Conservation (phyloP, 2,113 vertebrate species). For the Cochlearius cochlearius region DNA sequence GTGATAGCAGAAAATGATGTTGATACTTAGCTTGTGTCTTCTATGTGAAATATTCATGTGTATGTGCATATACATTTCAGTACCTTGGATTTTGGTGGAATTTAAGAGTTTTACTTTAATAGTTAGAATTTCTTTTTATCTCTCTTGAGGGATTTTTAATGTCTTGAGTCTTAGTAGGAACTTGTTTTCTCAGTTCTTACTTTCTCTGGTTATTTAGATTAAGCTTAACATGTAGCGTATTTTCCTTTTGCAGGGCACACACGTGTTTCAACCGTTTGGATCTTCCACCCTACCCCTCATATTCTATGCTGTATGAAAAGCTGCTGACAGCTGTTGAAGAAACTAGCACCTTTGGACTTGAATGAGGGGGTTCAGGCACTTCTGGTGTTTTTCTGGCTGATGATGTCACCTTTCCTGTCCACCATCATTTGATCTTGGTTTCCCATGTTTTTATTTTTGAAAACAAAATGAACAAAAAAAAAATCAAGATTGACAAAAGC, state of each 20-base stretch:
- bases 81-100: not conserved
- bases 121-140: not conserved
- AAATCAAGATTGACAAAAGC: slow-evolving; percentile 71
- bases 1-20: not conserved
- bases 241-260: slow-evolving; percentile 84
- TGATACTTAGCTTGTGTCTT: not conserved
- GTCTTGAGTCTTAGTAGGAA: not conserved
- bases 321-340: slow-evolving; percentile 96
- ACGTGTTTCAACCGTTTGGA: slow-evolving; percentile 98
- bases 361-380: slow-evolving; percentile 77
- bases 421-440: slow-evolving; percentile 73
- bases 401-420: slow-evolving; percentile 65
- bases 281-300: slow-evolving; percentile 94
- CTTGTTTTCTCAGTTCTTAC: not conserved
- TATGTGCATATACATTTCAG: not conserved
- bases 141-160: not conserved
- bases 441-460: slow-evolving; percentile 74
- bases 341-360: slow-evolving; percentile 97
- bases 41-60: not conserved
- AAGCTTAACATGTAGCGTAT: not conserved
- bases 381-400: slow-evolving; percentile 61
- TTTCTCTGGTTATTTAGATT: not conserved
- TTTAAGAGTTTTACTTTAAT: not conserved
- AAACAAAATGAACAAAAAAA: slow-evolving; percentile 52
- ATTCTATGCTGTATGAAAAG: slow-evolving; percentile 95